phyloP scores from a whole-genome alignment of 2,113 vertebrate species.

The Pteronura brasiliensis region DNA sequence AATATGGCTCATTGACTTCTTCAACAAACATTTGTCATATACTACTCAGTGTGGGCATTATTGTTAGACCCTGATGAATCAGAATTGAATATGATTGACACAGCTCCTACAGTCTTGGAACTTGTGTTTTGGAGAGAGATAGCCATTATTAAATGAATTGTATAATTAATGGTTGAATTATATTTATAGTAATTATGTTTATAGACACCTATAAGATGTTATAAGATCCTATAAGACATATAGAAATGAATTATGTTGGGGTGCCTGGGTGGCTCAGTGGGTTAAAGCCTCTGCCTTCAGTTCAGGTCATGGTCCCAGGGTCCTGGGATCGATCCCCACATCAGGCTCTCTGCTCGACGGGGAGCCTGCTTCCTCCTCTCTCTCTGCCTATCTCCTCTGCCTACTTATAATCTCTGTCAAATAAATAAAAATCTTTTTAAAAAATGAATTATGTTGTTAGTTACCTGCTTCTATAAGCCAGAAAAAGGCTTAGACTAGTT shows the following conservation, averaged over 20 bases:
- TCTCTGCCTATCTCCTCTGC: no score
- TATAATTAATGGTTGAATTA: background rate
- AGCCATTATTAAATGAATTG: background rate
- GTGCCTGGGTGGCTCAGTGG: no score
- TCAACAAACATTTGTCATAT: background rate
- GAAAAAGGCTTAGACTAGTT: background rate
- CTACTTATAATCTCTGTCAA: no score
- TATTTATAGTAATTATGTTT: background rate
- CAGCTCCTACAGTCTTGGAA: background rate
- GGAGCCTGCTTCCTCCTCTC: no score
- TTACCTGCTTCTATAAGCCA: background rate
- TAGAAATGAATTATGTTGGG: background rate
- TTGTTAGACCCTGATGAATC: background rate
- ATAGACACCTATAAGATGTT: background rate
- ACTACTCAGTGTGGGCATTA: background rate
- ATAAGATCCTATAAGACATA: background rate
- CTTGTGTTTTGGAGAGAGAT: background rate
- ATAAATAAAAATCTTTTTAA: no score
- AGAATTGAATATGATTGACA: background rate
- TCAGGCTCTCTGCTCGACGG: no score
- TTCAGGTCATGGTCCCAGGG: no score
- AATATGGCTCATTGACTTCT: background rate
- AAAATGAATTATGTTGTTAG: background rate
- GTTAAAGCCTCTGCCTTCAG: no score
- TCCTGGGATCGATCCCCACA: no score